Conservation (phyloP, 1,140 invertebrate species). For the Drosophila lacteicornis region DNA sequence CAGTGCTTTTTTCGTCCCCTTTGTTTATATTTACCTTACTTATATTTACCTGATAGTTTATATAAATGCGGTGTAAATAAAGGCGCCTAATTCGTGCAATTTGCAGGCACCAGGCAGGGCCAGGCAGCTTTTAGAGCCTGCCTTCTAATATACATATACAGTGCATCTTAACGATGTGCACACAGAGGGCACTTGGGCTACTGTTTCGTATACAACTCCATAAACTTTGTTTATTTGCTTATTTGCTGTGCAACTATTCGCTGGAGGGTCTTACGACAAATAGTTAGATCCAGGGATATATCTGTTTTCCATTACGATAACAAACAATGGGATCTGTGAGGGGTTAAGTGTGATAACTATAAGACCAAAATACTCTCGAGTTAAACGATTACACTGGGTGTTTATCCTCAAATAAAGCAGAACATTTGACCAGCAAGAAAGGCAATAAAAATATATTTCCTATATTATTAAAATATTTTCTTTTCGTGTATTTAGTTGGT, state of each 20-base stretch:
- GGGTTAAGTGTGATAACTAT: not conserved
- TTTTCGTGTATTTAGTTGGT: not conserved
- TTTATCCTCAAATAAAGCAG: not conserved
- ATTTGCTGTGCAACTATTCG: not conserved
- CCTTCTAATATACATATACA: conserved; percentile 4
- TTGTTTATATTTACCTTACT: conserved; percentile 27
- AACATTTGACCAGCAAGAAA: not conserved
- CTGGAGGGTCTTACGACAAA: conserved; percentile 11
- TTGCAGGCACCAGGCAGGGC: conserved; percentile 21
- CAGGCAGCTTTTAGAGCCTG: conserved; percentile 33
- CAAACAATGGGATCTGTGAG: conserved; percentile 6
- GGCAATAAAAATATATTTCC: not conserved
- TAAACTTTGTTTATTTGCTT: conserved; percentile 22
- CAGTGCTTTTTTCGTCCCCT: conserved; percentile 3
- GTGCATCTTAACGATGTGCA: conserved; percentile 28
- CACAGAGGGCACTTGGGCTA: conserved; percentile 25
- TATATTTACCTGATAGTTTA: conserved; percentile 33
- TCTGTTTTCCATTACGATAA: not conserved
- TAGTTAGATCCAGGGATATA: not conserved
- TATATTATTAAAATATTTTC: no score
- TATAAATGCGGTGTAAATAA: conserved; percentile 60
- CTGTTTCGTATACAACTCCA: conserved; percentile 38
- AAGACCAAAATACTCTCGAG: not conserved
- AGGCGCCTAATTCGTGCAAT: conserved; percentile 63
- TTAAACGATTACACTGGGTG: not conserved